These are phyloP conservation scores for Cryptocephalus primarius DNA, from an alignment of 2,888 invertebrate species.

Conservation along the genomic window DNA sequence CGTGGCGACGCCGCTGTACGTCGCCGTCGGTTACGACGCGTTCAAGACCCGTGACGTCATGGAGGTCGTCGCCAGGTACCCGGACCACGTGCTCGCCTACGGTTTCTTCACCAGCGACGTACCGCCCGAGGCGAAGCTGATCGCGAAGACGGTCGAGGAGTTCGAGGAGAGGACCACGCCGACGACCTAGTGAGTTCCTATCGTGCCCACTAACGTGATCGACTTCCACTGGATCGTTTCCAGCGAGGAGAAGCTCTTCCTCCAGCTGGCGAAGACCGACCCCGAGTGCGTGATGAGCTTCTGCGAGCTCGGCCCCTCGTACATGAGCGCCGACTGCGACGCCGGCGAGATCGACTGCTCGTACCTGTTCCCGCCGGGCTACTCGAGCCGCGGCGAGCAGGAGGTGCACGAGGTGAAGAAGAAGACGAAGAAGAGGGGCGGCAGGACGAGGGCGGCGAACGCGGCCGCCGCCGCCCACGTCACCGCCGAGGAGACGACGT, in stretches of 20 bases:
- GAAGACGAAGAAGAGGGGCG: slow-evolving; percentile 37
- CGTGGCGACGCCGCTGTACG: slow-evolving; percentile 50
- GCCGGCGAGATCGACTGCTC: slow-evolving; percentile 52
- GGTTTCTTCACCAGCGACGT: slow-evolving; percentile 59
- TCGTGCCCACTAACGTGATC: no score
- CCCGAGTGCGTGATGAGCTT: slow-evolving; percentile 54
- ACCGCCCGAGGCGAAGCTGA: slow-evolving; percentile 46
- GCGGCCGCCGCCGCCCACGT: slow-evolving; percentile 2
- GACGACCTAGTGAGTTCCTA: slow-evolving; percentile 41
- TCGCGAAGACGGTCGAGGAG: slow-evolving; percentile 51
- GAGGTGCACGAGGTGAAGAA: slow-evolving; percentile 42
- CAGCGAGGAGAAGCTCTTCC: slow-evolving; percentile 56
- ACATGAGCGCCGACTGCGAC: slow-evolving; percentile 55
- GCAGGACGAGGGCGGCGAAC: background rate
- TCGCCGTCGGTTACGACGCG: slow-evolving; percentile 57
- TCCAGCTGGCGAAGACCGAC: slow-evolving; percentile 54
- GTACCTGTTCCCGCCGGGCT: slow-evolving; percentile 58
- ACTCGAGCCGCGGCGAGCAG: slow-evolving; percentile 42
- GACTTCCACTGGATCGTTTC: slow-evolving; percentile 11
- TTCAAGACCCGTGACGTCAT: slow-evolving; percentile 54
- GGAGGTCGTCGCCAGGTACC: slow-evolving; percentile 39
- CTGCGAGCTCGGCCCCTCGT: slow-evolving; percentile 53
- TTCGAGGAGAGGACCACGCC: slow-evolving; percentile 46
- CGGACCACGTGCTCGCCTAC: slow-evolving; percentile 47
- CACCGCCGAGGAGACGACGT: slow-evolving; percentile 13